Percentiles rank a stretch among this genome's conserved stretches.
phyloP scores from a whole-genome alignment of 2,113 vertebrate genomes.

The Brachyhypopomus occidentalis region DNA sequence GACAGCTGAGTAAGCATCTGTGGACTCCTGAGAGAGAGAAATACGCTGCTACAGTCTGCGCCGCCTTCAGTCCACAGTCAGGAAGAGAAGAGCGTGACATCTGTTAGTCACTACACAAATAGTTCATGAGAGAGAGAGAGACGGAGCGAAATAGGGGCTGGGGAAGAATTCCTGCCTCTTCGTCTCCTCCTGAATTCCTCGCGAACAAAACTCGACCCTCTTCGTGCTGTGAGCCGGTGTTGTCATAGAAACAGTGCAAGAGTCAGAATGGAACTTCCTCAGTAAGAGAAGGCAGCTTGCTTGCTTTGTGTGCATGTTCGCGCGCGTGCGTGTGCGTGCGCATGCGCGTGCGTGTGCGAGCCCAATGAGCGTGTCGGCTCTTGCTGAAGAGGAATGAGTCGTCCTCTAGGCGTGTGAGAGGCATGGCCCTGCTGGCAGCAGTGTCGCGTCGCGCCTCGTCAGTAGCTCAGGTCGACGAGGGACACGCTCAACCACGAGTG shows the following conservation, averaged over 20 bases:
- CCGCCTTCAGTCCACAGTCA: slow-evolving; percentile 6
- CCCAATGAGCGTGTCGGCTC: slow-evolving; percentile 42
- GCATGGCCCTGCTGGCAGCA: slow-evolving; percentile 39
- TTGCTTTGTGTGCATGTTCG: slow-evolving; percentile 28
- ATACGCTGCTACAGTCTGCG: slow-evolving; percentile 2
- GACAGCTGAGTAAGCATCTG: slow-evolving; percentile 41
- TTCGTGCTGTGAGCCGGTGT: slow-evolving; percentile 58
- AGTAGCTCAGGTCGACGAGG: slow-evolving; percentile 61
- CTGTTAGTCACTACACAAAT: slow-evolving; percentile 27
- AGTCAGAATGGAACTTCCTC: slow-evolving; percentile 70
- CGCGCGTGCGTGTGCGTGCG: slow-evolving; percentile 50
- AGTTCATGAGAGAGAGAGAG: slow-evolving; percentile 46
- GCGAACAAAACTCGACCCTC: slow-evolving; percentile 12
- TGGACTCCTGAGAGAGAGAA: slow-evolving; percentile 18
- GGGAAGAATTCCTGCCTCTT: slow-evolving; percentile 38
- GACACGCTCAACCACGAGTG: slow-evolving; percentile 10
- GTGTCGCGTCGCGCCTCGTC: slow-evolving; percentile 26
- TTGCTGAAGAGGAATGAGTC: slow-evolving; percentile 49
- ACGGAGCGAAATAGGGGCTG: slow-evolving; percentile 34
- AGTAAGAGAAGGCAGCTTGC: slow-evolving; percentile 55
- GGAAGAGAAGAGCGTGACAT: slow-evolving; percentile 24
- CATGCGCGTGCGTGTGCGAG: slow-evolving; percentile 41
- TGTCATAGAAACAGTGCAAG: slow-evolving; percentile 39
- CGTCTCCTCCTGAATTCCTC: slow-evolving; percentile 6
- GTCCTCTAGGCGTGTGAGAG: slow-evolving; percentile 21